Evolutionary conservation across 2,888 invertebrate species (phyloP), one percentile per base, ranked within the genome.

Genomic region (Scelioninae gen. 2): DNA sequence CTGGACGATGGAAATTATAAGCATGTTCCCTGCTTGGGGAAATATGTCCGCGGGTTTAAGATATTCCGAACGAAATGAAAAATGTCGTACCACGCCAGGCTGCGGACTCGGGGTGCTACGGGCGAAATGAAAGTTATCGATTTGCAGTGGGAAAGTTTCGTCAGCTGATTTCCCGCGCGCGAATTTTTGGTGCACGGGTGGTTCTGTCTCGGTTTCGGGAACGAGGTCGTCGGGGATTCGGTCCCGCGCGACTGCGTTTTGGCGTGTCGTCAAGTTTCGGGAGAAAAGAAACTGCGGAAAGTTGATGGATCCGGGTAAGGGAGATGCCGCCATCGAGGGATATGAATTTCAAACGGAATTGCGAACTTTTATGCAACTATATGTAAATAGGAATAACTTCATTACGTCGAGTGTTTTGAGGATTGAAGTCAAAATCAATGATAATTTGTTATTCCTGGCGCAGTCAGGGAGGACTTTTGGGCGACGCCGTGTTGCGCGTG

Each of bases 1-100:
- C 43, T 28, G 43, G 22, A 46, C 37, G 31, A 58, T 60, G 35
- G 52, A 60, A 60, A 68, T 68, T 68, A 68, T 43, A 41, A 58
- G 48, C 18, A 33, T 35, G 22, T 7, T 19, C n/a, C 22, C n/a
- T n/a, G n/a, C 11, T 16, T 25, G 35, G 53, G 45, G 53, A 53
- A 53, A 45, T 45, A 45, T 16, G 11, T 9, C 16, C 19, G 35
- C 28, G 11, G 6, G 52, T 13, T 35, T 35, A 25, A 43, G 52
- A 43, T 39, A n/a, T 46, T 63, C 22, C 33, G 15, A 35, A 64
- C 45, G 41, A 45, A 53, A 45, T 64, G 53, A 64, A 61, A 61
- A 50, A 50, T 61, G 50, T 41, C 41, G 33, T n/a, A n/a, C n/a
- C n/a, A n/a, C n/a, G n/a, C n/a, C n/a, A n/a, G n/a, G n/a, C n/a